A percentile compares a stretch with the other conserved stretches of the same genome.
These are phyloP conservation scores for Leptatherina wallacei DNA, from an alignment of 2,797 vertebrate species.

Conservation along the genomic window DNA sequence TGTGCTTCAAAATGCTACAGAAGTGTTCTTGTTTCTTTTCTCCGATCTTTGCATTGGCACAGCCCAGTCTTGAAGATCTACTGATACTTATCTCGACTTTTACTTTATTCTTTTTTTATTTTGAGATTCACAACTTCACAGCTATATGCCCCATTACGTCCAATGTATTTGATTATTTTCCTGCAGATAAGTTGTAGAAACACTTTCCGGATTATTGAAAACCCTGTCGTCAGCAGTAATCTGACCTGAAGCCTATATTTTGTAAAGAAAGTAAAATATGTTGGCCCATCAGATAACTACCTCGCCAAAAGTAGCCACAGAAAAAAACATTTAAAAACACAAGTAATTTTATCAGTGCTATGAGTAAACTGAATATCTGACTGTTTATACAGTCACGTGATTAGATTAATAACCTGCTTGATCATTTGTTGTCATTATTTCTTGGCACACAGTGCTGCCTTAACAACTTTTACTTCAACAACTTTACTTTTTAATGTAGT, in stretches of 20 bases:
- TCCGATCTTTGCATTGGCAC: neutral
- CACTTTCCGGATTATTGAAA: neutral
- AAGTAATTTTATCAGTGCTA: too few species aligned
- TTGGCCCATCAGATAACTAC: too few species aligned
- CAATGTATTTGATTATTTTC: neutral
- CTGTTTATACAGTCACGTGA: too few species aligned
- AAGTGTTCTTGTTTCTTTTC: neutral
- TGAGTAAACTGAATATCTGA: too few species aligned
- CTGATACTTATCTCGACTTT: neutral
- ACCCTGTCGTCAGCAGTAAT: neutral
- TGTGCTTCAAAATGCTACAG: neutral
- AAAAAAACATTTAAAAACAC: too few species aligned
- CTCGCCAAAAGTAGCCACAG: too few species aligned
- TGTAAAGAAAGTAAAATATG: neutral
- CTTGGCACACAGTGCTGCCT: neutral
- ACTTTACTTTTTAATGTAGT: neutral
- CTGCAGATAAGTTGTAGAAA: neutral
- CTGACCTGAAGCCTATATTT: neutral
- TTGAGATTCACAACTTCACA: neutral
- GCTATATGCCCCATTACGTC: neutral
- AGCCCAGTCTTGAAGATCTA: neutral
- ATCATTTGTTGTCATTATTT: neutral
- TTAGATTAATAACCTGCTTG: too few species aligned
- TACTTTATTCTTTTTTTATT: neutral
- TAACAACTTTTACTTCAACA: neutral